A percentile compares a stretch with the other conserved stretches of the same genome.
Conservation (phyloP, 2,113 vertebrate genomes). For the Reinhardtius hippoglossoides region DNA sequence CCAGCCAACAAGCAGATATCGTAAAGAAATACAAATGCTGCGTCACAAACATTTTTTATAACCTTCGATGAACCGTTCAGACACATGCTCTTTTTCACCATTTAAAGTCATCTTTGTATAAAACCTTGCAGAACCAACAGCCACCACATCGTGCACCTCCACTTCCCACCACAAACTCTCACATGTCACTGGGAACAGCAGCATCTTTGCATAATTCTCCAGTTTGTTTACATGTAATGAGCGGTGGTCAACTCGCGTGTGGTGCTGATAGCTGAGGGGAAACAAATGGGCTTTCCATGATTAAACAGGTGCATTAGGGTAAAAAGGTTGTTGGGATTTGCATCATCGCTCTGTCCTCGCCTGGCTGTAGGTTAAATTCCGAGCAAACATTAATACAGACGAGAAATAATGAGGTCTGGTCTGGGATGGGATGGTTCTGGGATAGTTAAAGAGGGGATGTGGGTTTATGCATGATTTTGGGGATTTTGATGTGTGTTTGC, state of each 20-base stretch:
- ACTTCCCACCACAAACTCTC: slow-evolving; percentile 21
- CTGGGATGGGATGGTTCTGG: slow-evolving; percentile 27
- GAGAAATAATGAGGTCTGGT: slow-evolving; percentile 52
- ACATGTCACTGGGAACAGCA: slow-evolving; percentile 21
- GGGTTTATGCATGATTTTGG: slow-evolving; percentile 31
- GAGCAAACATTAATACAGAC: slow-evolving; percentile 71
- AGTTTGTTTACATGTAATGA: slow-evolving; percentile 69
- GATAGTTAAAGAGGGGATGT: background rate
- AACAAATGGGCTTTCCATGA: slow-evolving; percentile 45
- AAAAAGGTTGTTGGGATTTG: slow-evolving; percentile 65
- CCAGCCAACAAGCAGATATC: slow-evolving; percentile 30
- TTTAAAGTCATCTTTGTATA: slow-evolving; percentile 66
- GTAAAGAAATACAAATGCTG: slow-evolving; percentile 59
- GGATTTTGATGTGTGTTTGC: background rate
- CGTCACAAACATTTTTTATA: slow-evolving; percentile 1
- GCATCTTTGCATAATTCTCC: slow-evolving; percentile 70
- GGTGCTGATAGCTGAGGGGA: slow-evolving; percentile 39
- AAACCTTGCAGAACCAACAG: slow-evolving; percentile 58
- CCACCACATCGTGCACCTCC: slow-evolving; percentile 22
- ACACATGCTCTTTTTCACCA: slow-evolving; percentile 17
- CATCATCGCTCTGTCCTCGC: slow-evolving; percentile 35
- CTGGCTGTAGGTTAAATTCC: slow-evolving; percentile 56
- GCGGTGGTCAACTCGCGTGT: slow-evolving; percentile 30
- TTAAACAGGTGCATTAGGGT: slow-evolving; percentile 67
- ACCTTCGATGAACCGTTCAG: slow-evolving; percentile 2